phyloP scores from a whole-genome alignment of 2,888 invertebrate species.

The Acleris cristana region DNA sequence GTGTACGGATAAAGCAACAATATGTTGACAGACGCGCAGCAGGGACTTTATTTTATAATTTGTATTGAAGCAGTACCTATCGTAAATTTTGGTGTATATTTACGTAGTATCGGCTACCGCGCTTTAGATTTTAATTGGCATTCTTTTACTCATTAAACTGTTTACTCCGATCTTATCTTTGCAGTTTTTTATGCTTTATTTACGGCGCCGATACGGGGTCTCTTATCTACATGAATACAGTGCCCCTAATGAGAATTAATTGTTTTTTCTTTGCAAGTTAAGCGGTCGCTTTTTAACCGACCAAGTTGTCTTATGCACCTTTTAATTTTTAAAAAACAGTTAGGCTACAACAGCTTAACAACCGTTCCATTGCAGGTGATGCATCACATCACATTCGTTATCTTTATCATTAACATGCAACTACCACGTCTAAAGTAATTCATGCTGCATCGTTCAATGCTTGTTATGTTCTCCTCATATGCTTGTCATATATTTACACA shows the following conservation, averaged over 20 bases:
- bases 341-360: neutral
- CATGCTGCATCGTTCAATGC: too few relatives aligned
- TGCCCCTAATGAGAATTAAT: conserved; percentile 32
- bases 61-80: neutral
- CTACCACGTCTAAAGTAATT: too few relatives aligned
- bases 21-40: neutral
- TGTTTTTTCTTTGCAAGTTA: conserved; percentile 24
- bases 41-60: too few relatives aligned
- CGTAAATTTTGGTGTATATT: conserved; percentile 7
- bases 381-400: too few relatives aligned
- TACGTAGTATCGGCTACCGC: neutral
- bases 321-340: neutral
- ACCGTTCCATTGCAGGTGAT: too few relatives aligned
- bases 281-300: conserved; percentile 20
- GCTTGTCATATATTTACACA: too few relatives aligned
- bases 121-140: conserved; percentile 29
- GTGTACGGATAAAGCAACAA: neutral
- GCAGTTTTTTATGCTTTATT: conserved; percentile 27
- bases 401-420: too few relatives aligned
- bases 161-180: conserved; percentile 25
- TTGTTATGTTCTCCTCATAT: too few relatives aligned
- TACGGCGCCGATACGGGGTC: conserved; percentile 14
- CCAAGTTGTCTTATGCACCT: neutral
- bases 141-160: conserved; percentile 25
- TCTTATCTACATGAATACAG: conserved; percentile 30